Evolutionary conservation across 2,888 invertebrate species (phyloP).

Genomic region (Galerucella pusilla): DNA sequence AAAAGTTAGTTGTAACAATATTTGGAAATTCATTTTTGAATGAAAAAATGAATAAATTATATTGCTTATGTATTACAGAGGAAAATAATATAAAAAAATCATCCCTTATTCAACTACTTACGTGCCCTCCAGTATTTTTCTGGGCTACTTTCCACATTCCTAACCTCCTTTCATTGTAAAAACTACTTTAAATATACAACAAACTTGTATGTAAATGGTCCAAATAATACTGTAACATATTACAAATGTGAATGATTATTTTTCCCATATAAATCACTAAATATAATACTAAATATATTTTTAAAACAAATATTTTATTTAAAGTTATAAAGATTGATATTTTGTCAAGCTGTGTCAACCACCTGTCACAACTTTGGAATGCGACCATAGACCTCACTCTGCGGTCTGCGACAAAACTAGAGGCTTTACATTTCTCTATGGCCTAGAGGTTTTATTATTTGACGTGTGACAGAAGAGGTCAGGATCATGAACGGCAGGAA

Average conservation of each 20-base stretch:
- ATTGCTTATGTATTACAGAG: background rate
- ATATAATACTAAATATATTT: conserved; percentile 6
- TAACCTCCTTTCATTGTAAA: conserved; percentile 63
- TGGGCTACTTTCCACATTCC: conserved; percentile 64
- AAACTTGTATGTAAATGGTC: conserved; percentile 8
- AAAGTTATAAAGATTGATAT: conserved; percentile 31
- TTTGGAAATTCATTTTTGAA: background rate
- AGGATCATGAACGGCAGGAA: too few species aligned
- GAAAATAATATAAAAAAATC: conserved; percentile 24
- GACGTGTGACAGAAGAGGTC: too few species aligned
- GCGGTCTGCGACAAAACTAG: too few species aligned
- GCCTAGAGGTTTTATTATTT: too few species aligned
- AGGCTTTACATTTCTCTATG: too few species aligned
- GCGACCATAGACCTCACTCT: conserved; percentile 16
- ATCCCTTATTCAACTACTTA: conserved; percentile 51
- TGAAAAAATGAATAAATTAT: background rate
- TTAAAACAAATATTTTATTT: conserved; percentile 21
- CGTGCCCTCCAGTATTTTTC: conserved; percentile 59
- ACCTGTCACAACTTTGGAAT: conserved; percentile 32
- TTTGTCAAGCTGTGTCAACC: conserved; percentile 35
- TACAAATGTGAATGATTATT: background rate
- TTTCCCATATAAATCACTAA: conserved; percentile 22
- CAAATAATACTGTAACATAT: conserved; percentile 16
- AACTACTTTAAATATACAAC: conserved; percentile 27
- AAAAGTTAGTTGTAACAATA: too few species aligned